These are phyloP conservation scores for Oreochromis grahami DNA, from an alignment of 2,797 vertebrate species.

Conservation along the genomic window DNA sequence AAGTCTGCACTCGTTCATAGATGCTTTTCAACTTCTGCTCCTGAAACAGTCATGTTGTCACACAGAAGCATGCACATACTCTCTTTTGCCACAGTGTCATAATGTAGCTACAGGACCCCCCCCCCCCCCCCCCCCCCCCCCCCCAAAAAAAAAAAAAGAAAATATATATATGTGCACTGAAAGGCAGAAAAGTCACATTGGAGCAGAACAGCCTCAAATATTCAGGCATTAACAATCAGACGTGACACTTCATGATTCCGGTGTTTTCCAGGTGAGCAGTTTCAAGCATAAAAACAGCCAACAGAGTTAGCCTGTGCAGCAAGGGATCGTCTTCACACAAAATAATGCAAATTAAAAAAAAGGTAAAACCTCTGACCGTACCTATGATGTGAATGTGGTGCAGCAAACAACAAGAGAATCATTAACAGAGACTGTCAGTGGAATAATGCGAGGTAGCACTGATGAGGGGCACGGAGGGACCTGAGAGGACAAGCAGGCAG, in stretches of 20 bases:
- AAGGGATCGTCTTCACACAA: constrained; percentile 3
- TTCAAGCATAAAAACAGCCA: constrained; percentile 30
- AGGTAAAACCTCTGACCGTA: background rate
- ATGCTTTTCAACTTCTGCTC: background rate
- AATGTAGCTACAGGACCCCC: background rate
- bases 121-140: too few relatives aligned
- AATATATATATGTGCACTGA: background rate
- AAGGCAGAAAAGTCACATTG: background rate
- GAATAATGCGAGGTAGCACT: constrained; percentile 61
- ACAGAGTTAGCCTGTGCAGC: background rate
- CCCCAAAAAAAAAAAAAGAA: background rate
- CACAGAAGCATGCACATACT: background rate
- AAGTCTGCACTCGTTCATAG: background rate
- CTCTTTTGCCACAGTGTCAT: background rate
- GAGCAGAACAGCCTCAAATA: background rate
- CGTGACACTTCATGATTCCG: background rate
- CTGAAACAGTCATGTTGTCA: background rate
- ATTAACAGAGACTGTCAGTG: constrained; percentile 19
- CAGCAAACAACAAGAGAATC: constrained; percentile 2
- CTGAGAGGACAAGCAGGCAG: constrained; percentile 64
- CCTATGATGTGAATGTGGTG: constrained; percentile 20
- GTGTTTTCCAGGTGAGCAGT: constrained; percentile 1
- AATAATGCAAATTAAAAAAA: background rate
- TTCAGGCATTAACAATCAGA: background rate
- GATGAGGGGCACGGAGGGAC: constrained; percentile 43